Evolutionary conservation across 1,140 invertebrate species (phyloP).

Genomic region (Colletes latitarsis): DNA sequence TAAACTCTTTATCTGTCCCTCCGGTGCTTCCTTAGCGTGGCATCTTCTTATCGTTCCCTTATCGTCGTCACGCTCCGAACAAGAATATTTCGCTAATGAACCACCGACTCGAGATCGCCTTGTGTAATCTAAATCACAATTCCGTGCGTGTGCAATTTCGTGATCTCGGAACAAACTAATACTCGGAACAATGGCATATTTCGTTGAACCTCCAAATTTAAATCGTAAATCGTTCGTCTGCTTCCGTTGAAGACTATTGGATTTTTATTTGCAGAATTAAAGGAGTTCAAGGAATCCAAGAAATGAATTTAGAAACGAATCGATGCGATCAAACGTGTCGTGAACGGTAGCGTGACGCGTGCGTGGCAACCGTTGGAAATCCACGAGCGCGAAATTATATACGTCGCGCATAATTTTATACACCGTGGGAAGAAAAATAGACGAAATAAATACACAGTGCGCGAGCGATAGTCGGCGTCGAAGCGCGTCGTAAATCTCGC

Average conservation of each 20-base stretch:
- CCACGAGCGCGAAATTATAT: conserved; percentile 12
- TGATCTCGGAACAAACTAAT: neutral
- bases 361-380: too few species aligned
- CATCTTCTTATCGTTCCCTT: conserved; percentile 28
- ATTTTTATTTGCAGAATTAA: too few species aligned
- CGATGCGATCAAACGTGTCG: too few species aligned
- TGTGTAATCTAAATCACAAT: conserved; percentile 35
- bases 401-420: conserved; percentile 4
- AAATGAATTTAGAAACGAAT: too few species aligned
- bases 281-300: too few species aligned
- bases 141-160: conserved; percentile 22
- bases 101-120: conserved; percentile 13
- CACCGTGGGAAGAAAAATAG: conserved; percentile 6
- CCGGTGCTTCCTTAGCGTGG: neutral
- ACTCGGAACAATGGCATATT: neutral
- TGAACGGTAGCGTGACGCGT: too few species aligned
- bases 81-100: conserved; percentile 51
- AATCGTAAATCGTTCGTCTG: too few species aligned
- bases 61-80: conserved; percentile 41
- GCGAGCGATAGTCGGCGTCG: conserved; percentile 10
- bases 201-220: too few species aligned
- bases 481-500: conserved; percentile 48
- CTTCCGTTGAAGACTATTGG: too few species aligned
- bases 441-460: too few species aligned
- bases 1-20: conserved; percentile 25